These are phyloP conservation scores for Onychomys arenicola DNA, from an alignment of 2,797 vertebrate species.

Conservation along the genomic window DNA sequence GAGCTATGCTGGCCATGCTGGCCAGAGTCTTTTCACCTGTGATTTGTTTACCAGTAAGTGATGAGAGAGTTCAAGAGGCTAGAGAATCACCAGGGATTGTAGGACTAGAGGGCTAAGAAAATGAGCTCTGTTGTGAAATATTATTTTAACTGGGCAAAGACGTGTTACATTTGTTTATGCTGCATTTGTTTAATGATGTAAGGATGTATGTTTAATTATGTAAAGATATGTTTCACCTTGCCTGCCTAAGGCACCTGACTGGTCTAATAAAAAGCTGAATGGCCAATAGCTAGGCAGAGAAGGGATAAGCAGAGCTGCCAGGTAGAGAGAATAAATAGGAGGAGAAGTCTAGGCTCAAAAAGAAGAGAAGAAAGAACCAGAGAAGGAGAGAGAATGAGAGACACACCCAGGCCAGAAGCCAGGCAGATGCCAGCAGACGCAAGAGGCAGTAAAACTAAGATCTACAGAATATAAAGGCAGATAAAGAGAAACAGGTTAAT, in stretches of 20 bases:
- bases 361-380: not conserved
- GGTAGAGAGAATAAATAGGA: not conserved
- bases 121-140: not conserved
- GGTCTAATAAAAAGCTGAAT: not conserved
- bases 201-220: not conserved
- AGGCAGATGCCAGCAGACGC: not conserved
- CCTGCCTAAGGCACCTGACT: not conserved
- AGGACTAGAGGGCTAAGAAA: not conserved
- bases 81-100: not conserved
- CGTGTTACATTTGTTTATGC: not conserved
- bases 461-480: not conserved
- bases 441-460: not conserved
- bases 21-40: not conserved
- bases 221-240: not conserved
- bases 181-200: not conserved
- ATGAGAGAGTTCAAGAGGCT: not conserved
- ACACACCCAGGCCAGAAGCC: not conserved
- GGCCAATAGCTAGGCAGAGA: not conserved
- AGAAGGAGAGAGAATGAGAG: no score
- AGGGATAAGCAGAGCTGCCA: not conserved
- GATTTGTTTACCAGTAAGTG: not conserved
- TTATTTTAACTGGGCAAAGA: not conserved
- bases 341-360: not conserved
- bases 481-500: not conserved
- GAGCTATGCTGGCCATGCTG: not conserved